phyloP scores from a whole-genome alignment of 1,140 invertebrate species.

The Brachystomella parvula region DNA sequence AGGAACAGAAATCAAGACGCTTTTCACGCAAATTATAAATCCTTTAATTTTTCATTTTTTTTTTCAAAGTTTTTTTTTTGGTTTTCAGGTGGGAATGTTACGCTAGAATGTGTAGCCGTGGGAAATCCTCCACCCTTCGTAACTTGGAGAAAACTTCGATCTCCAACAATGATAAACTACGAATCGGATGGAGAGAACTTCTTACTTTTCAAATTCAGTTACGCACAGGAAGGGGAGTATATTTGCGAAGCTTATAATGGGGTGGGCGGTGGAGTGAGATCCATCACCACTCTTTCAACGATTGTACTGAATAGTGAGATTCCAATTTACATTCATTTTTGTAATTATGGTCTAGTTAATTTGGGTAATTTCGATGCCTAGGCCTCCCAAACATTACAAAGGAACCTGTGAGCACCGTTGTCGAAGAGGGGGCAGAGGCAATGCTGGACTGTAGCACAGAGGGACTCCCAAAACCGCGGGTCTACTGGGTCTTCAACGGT shows the following conservation, averaged over 20 bases:
- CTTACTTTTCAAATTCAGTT: conserved; percentile 53
- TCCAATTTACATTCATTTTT: background rate
- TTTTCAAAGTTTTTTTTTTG: conserved; percentile 23
- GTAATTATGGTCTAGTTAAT: background rate
- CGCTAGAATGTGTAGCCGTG: conserved; percentile 56
- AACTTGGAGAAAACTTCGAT: conserved; percentile 50
- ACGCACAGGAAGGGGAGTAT: conserved; percentile 60
- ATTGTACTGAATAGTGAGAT: conserved; percentile 41
- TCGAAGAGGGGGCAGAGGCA: conserved; percentile 57
- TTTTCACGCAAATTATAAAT: too few relatives aligned
- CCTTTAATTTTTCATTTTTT: too few relatives aligned
- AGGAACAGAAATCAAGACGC: too few relatives aligned
- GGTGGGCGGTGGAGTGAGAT: conserved; percentile 35
- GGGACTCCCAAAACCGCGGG: conserved; percentile 60
- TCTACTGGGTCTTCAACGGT: conserved; percentile 80
- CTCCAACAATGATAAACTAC: conserved; percentile 36
- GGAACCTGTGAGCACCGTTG: conserved; percentile 50
- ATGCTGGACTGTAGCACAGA: conserved; percentile 57
- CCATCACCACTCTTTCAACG: conserved; percentile 33
- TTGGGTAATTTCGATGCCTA: conserved; percentile 16
- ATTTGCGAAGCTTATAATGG: conserved; percentile 52
- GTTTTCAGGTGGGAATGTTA: conserved; percentile 51
- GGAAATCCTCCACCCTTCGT: conserved; percentile 53
- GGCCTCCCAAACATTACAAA: conserved; percentile 55
- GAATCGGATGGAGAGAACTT: conserved; percentile 47